Percentiles rank a stretch among this genome's conserved stretches.
phyloP scores from a whole-genome alignment of 2,113 vertebrate genomes.

The Tretioscincus oriximinensis region DNA sequence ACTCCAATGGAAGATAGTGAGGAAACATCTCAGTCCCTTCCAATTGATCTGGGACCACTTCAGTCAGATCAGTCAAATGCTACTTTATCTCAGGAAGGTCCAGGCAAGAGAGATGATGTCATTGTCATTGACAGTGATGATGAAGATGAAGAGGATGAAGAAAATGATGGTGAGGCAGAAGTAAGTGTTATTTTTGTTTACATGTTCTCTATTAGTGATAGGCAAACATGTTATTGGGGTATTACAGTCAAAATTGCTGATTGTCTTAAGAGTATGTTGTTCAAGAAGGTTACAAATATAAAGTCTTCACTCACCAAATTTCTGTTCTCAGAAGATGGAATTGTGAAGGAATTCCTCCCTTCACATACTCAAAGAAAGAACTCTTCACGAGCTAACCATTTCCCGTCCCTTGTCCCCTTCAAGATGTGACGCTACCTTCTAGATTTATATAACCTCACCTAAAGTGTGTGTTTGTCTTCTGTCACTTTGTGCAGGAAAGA shows the following conservation, averaged over 20 bases:
- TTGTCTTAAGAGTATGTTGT: not conserved
- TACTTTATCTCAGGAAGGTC: conserved; percentile 75
- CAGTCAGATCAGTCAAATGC: conserved; percentile 76
- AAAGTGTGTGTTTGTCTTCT: too few relatives aligned
- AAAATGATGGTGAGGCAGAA: conserved; percentile 88
- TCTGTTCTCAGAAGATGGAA: too few relatives aligned
- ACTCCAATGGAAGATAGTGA: conserved; percentile 81
- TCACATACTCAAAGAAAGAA: too few relatives aligned
- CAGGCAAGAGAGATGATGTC: conserved; percentile 83
- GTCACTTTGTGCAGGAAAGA: too few relatives aligned
- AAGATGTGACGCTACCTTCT: too few relatives aligned
- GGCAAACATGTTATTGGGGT: not conserved
- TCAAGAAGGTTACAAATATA: too few relatives aligned
- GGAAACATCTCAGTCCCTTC: conserved; percentile 79
- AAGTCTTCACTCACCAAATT: too few relatives aligned
- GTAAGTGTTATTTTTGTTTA: conserved; percentile 47
- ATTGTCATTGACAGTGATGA: conserved; percentile 93
- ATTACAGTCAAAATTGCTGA: not conserved
- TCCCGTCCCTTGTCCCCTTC: too few relatives aligned
- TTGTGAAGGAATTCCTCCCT: too few relatives aligned
- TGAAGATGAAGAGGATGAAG: conserved; percentile 88
- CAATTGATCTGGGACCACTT: conserved; percentile 79
- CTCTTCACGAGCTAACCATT: too few relatives aligned
- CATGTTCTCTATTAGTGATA: not conserved
- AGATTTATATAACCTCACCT: too few relatives aligned